Evolutionary conservation across 2,113 vertebrate genomes (phyloP), one percentile per base, ranked within the genome.

Genomic region (Leptobrachium leishanense): DNA sequence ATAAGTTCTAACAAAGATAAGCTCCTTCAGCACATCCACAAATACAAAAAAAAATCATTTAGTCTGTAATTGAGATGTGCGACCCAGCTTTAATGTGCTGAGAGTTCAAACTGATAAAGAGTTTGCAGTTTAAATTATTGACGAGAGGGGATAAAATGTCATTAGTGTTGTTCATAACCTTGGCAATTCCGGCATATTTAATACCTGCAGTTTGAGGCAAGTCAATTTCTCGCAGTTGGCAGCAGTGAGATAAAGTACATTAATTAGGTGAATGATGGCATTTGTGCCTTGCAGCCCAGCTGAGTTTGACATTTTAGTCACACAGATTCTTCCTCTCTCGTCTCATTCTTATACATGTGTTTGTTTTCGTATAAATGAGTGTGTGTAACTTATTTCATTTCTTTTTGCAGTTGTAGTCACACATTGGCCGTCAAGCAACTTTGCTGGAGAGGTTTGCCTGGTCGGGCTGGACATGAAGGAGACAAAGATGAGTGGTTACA

Each of bases 351-450:
- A 86, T 90, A 72, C 57, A 62, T 5, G n/a, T 8, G 54, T 12
- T 62, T 62, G 57, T 62, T 62, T 62, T 15, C 11, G 11, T 20
- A 62, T 62, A 12, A 62, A 12, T 62, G 13, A 62, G 11, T 5
- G 3, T 62, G 11, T 15, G 11, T 62, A 15, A 50, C 8, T 50
- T 50, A 5, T 50, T 50, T 50, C 8, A 59, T 59, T 13, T 59
- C 13, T 59, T 74, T 78, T n/a, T 88, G 84, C 88, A 99, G 98
- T 87, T 95, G 93, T 85, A 94, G 95, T 87, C 97, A 99, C 75
- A 90, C 93, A n/a, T 89, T 97, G 88, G 89, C 94, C 76, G 91
- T 99, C 83, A 99, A 94, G 86, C 89, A 91, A 79, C 88, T 99
- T 0, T 85, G 91, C 79, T 99, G 98, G 98, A 96, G 95, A 90